Base-by-base conservation (phyloP, 2,797 vertebrate genomes). In the Argya squamiceps region DNA sequence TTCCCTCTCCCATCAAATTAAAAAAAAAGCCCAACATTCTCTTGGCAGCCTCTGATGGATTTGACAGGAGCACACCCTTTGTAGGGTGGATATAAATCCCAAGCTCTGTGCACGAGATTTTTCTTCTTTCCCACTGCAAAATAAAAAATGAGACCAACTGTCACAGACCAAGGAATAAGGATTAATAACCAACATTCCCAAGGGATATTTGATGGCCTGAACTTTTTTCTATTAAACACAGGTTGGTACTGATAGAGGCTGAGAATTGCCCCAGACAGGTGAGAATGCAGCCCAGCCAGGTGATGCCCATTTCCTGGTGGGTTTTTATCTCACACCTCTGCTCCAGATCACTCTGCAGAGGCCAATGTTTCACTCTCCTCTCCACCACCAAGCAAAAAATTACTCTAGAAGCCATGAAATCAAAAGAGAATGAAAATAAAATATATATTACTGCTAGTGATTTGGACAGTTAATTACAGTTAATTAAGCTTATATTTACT, bases 401-500 rank as follows among this genome's bases (percentile, higher is more conserved):
- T 81, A 7, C 12, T 84, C 64, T 14, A n/a, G 39, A 58, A 90
- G 62, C 10, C 50, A 44, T 9, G 15, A 81, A 81, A 78, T 64
- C 53, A 68, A 64, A 80, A 46, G 13, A 68, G n/a, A 94, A 62
- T 78, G 53, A 75, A 64, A 84, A 50, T 27, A 43, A 88, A 83
- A 88, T 55, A 90, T 52, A 44, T 43, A 92, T 77, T 93, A 50
- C 55, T 76, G 39, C 3, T 34, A 68, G 53, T 47, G 74, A 81
- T 82, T 90, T 81, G 80, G 85, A 84, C 63, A 87, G 67, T 79
- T 92, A 95, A 92, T 96, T 93, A 83, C 69, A 77, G 50, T 64
- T 68, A 93, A 90, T 93, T 93, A 84, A 92, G 43, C 26, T 88
- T 84, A 36, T 95, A 95, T 93, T 96, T 93, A 95, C 73, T 44